Evolutionary conservation across 1,140 invertebrate species (phyloP).

Genomic region (Macrotrachela quadricornifera): DNA sequence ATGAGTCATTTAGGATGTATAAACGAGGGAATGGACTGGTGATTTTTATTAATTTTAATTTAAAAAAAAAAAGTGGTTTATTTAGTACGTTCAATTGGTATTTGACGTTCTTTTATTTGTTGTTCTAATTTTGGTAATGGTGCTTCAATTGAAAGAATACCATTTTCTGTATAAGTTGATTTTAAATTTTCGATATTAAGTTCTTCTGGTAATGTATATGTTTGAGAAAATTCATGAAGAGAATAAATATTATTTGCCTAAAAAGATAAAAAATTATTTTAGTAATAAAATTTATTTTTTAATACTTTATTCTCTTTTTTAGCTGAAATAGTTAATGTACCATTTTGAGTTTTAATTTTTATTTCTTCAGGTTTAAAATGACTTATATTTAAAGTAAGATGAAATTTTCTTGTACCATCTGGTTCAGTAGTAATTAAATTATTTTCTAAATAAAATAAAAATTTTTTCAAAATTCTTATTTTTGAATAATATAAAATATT

Average conservation of each 20-base stretch:
- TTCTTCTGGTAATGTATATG: conserved; percentile 26
- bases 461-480: no score
- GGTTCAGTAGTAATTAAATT: no score
- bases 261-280: background rate
- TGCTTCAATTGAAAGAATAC: conserved; percentile 37
- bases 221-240: conserved; percentile 43
- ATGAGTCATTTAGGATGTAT: no score
- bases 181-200: conserved; percentile 21
- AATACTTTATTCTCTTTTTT: conserved; percentile 54
- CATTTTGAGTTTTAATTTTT: conserved; percentile 61
- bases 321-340: conserved; percentile 51
- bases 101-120: no score
- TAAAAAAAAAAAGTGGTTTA: no score
- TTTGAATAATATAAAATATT: no score
- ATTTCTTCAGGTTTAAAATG: conserved; percentile 64
- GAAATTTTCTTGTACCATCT: conserved; percentile 11
- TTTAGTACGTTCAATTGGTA: no score
- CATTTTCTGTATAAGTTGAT: conserved; percentile 19
- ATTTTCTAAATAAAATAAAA: no score
- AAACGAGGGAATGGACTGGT: no score
- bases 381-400: conserved; percentile 47
- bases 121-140: conserved; percentile 36
- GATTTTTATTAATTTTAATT: no score
- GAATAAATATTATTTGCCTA: conserved; percentile 42
- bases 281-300: background rate